These are phyloP conservation scores for Bubo scandiacus DNA, from an alignment of 2,113 vertebrate genomes.

Conservation along the genomic window DNA sequence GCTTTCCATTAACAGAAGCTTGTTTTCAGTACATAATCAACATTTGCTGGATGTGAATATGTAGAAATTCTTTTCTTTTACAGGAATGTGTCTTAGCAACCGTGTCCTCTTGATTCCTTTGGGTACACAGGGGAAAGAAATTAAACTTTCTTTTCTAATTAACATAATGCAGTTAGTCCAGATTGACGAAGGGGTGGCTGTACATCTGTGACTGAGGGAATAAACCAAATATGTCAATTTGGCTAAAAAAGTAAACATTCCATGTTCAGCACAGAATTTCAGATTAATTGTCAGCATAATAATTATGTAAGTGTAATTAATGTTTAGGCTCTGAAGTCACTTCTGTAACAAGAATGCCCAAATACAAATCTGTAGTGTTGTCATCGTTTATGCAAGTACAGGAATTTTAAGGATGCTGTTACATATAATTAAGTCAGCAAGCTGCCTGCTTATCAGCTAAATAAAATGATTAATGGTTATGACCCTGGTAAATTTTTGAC, in stretches of 20 bases:
- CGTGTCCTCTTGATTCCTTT: background rate
- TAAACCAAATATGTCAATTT: constrained; percentile 58
- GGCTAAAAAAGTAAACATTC: constrained; percentile 47
- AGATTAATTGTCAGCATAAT: constrained; percentile 59
- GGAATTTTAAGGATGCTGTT: constrained; percentile 45
- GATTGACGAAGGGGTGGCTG: constrained; percentile 10
- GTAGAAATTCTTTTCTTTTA: background rate
- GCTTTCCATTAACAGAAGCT: background rate
- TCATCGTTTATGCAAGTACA: constrained; percentile 37
- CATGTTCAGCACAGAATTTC: constrained; percentile 23
- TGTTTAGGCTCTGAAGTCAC: constrained; percentile 27
- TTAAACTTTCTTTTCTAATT: constrained; percentile 59
- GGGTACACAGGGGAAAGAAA: constrained; percentile 4
- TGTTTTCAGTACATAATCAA: background rate
- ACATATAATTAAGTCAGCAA: constrained; percentile 57
- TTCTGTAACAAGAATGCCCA: constrained; percentile 36
- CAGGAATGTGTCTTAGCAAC: constrained; percentile 30
- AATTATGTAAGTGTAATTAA: constrained; percentile 66
- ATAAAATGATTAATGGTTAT: constrained; percentile 49
- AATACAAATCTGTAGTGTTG: constrained; percentile 31
- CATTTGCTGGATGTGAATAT: background rate
- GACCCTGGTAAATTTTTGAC: constrained; percentile 38
- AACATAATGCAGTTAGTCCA: constrained; percentile 27
- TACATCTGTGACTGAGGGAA: constrained; percentile 51
- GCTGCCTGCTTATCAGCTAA: constrained; percentile 51